Evolutionary conservation across 1,140 invertebrate species (phyloP).

Genomic region (Drosophila kurseongensis): DNA sequence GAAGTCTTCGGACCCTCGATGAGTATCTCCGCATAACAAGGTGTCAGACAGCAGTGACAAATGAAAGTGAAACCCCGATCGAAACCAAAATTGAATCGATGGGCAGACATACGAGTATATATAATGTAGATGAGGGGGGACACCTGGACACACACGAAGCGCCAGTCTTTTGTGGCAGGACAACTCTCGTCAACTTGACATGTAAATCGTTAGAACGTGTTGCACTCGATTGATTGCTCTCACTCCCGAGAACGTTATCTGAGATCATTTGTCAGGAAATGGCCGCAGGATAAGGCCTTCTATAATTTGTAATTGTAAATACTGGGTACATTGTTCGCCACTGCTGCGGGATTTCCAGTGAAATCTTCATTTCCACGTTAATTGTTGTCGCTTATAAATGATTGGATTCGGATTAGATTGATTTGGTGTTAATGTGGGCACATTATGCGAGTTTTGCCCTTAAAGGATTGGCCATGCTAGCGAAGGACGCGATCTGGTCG

Average conservation of each 20-base stretch:
- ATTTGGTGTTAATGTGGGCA: slow-evolving; percentile 73
- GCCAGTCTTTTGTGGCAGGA: slow-evolving; percentile 29
- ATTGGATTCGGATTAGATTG: slow-evolving; percentile 12
- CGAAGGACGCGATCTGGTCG: slow-evolving; percentile 40
- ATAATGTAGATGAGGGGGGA: slow-evolving; percentile 24
- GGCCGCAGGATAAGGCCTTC: slow-evolving; percentile 31
- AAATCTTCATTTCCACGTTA: slow-evolving; percentile 59
- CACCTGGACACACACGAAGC: slow-evolving; percentile 76
- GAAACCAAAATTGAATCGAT: slow-evolving; percentile 8
- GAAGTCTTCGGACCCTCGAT: slow-evolving; percentile 27
- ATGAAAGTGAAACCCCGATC: slow-evolving; percentile 73
- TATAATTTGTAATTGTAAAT: slow-evolving; percentile 76
- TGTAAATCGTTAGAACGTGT: slow-evolving; percentile 80
- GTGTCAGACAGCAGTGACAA: slow-evolving; percentile 76
- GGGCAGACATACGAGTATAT: not conserved
- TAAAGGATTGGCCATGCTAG: slow-evolving; percentile 73
- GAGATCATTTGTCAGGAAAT: slow-evolving; percentile 68
- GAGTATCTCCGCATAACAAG: slow-evolving; percentile 65
- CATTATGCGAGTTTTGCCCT: slow-evolving; percentile 57
- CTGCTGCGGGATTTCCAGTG: slow-evolving; percentile 37
- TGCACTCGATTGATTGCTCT: slow-evolving; percentile 76
- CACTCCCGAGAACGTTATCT: slow-evolving; percentile 35
- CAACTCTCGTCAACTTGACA: slow-evolving; percentile 67
- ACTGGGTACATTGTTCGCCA: slow-evolving; percentile 54
- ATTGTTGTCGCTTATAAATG: slow-evolving; percentile 43